A percentile compares a stretch with the other conserved stretches of the same genome.
phyloP scores from a whole-genome alignment of 2,113 vertebrate species.

The Tiliqua scincoides region DNA sequence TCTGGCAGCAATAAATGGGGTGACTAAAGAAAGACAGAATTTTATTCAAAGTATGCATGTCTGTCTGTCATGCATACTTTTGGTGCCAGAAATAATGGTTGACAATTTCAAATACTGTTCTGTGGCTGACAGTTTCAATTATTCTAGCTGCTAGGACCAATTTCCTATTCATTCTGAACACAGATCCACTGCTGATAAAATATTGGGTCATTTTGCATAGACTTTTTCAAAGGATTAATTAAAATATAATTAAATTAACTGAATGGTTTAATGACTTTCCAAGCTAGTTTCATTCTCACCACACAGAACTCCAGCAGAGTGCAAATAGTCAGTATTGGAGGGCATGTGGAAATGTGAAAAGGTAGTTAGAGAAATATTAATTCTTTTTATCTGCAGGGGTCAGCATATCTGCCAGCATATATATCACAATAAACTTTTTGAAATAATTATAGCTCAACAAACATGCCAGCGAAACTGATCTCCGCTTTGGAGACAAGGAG shows the following conservation, averaged over 20 bases:
- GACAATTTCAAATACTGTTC: conserved; percentile 19
- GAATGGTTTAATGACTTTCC: conserved; percentile 5
- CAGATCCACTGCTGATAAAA: conserved; percentile 17
- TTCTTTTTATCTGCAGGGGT: conserved; percentile 43
- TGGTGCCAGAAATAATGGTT: conserved; percentile 1
- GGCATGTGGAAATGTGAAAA: neutral
- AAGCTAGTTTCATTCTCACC: conserved; percentile 38
- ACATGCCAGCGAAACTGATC: conserved; percentile 5
- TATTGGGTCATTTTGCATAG: conserved; percentile 34
- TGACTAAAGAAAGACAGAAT: fast-evolving
- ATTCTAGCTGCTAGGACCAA: conserved; percentile 32
- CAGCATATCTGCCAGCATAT: neutral
- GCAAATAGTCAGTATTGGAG: fast-evolving
- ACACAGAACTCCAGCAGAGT: conserved; percentile 26
- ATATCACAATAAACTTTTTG: neutral
- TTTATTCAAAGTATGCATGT: neutral
- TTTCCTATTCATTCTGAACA: conserved; percentile 56
- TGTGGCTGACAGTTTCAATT: conserved; percentile 1
- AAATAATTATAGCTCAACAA: conserved; percentile 3
- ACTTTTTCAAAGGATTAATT: conserved; percentile 62
- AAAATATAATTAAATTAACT: conserved; percentile 56
- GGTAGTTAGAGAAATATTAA: neutral
- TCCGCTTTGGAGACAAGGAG: neutral
- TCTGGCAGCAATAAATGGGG: neutral
- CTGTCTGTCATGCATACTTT: neutral